Evolutionary conservation across 2,888 invertebrate species (phyloP).

Genomic region (Pyrrhosoma nymphula): DNA sequence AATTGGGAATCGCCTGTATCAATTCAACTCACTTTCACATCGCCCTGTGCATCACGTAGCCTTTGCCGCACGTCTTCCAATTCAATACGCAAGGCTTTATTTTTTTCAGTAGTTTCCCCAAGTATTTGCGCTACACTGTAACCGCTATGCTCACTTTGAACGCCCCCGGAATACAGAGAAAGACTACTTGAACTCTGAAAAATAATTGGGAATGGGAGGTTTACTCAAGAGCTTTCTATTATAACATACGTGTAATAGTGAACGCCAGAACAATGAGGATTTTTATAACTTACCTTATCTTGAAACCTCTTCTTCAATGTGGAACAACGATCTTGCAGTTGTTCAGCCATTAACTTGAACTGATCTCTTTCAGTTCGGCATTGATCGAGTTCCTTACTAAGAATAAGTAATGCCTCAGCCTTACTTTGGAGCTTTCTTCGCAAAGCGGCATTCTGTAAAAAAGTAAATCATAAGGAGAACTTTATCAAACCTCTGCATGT

Average conservation of each 20-base stretch:
- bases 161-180: slow-evolving; percentile 70
- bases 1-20: too few species aligned
- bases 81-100: slow-evolving; percentile 81
- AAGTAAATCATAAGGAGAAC: neutral
- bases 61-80: slow-evolving; percentile 87
- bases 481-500: neutral
- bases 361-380: slow-evolving; percentile 89
- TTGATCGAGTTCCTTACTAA: slow-evolving; percentile 88
- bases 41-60: slow-evolving; percentile 85
- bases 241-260: neutral
- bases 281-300: neutral
- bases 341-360: slow-evolving; percentile 89
- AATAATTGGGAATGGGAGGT: neutral
- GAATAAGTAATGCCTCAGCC: slow-evolving; percentile 88
- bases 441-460: slow-evolving; percentile 81
- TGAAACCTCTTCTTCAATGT: slow-evolving; percentile 77
- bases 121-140: slow-evolving; percentile 70
- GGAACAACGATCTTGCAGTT: slow-evolving; percentile 82
- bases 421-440: slow-evolving; percentile 89
- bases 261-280: neutral
- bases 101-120: slow-evolving; percentile 79
- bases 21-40: slow-evolving; percentile 80
- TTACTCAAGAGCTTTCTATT: neutral
- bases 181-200: slow-evolving; percentile 70
- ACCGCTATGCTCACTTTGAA: slow-evolving; percentile 69